phyloP scores from a whole-genome alignment of 2,797 vertebrate genomes.

The Argentina silus region DNA sequence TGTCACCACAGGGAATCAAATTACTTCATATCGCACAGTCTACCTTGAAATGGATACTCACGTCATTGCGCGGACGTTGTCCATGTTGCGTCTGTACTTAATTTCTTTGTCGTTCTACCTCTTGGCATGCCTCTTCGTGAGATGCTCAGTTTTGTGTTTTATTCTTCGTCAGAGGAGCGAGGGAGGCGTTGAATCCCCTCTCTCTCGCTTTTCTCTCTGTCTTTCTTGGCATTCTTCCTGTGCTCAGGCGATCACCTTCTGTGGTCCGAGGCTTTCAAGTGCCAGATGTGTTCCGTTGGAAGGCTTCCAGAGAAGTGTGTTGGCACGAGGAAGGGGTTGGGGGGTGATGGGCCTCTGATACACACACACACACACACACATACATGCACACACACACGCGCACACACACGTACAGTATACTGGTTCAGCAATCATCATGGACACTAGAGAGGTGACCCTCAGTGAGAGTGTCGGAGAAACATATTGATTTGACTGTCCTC shows the following conservation, averaged over 20 bases:
- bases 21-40: too few species aligned
- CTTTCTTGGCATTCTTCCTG: conserved; percentile 47
- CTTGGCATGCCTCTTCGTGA: too few species aligned
- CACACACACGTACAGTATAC: conserved; percentile 5
- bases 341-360: too few species aligned
- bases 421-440: not conserved
- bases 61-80: too few species aligned
- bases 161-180: not conserved
- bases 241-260: conserved; percentile 65
- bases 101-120: too few species aligned
- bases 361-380: not conserved
- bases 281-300: conserved; percentile 68
- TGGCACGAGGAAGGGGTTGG: conserved; percentile 20
- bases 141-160: too few species aligned
- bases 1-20: too few species aligned
- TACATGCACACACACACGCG: conserved; percentile 1
- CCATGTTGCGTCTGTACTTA: too few species aligned
- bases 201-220: not conserved
- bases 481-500: not conserved
- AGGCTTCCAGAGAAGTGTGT: conserved; percentile 54
- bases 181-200: not conserved
- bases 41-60: too few species aligned
- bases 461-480: not conserved
- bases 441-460: not conserved
- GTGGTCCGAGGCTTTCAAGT: conserved; percentile 60